A percentile compares a stretch with the other conserved stretches of the same genome.
Evolutionary conservation across 2,888 invertebrate species (phyloP).

Genomic region (Chironomus tentans): DNA sequence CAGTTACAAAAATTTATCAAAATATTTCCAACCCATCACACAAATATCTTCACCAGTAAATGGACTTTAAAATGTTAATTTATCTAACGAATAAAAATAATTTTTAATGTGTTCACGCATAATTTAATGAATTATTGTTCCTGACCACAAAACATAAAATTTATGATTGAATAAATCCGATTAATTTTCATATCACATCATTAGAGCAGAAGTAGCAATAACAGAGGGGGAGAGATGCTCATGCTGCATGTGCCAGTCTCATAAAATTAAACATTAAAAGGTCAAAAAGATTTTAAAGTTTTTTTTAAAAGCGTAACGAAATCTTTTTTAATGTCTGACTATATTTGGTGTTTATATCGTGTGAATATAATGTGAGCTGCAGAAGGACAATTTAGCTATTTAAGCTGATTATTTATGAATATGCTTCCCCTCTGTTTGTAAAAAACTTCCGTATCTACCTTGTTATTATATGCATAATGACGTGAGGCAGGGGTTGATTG

Average conservation of each 20-base stretch:
- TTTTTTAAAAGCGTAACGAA: neutral
- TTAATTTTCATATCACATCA: conserved; percentile 16
- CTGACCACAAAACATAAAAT: neutral
- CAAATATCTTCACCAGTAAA: too few species aligned
- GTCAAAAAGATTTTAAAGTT: neutral
- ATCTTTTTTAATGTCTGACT: neutral
- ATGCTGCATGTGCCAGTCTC: too few species aligned
- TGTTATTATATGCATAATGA: too few species aligned
- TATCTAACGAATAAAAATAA: too few species aligned
- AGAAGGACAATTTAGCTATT: neutral
- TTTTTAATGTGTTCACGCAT: neutral
- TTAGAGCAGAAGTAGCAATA: neutral
- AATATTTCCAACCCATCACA: too few species aligned
- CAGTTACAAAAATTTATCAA: too few species aligned
- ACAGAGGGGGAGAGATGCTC: neutral
- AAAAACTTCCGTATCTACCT: too few species aligned
- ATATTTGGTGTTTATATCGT: neutral
- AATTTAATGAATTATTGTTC: neutral
- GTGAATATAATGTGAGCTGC: neutral
- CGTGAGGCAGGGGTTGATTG: too few species aligned
- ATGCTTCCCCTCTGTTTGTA: neutral
- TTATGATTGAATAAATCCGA: conserved; percentile 20
- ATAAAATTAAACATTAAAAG: too few species aligned
- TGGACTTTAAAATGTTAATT: too few species aligned
- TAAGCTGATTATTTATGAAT: conserved; percentile 22